Evolutionary conservation across 1,140 invertebrate genomes (phyloP).

Genomic region (Mesaphorura yosii): DNA sequence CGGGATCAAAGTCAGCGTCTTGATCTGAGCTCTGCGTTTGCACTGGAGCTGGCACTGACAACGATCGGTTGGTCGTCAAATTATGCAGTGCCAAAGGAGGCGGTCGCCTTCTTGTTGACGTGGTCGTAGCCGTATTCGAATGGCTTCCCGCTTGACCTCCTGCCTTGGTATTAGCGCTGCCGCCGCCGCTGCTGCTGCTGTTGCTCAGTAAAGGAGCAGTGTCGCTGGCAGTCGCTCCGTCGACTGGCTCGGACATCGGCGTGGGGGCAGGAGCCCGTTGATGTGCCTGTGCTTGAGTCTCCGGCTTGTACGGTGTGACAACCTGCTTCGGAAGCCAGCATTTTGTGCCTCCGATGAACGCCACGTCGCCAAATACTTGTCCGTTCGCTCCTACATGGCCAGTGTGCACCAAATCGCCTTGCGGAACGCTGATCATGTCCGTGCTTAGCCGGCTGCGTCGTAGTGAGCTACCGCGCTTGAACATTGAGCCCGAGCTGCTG

Average conservation of each 20-base stretch:
- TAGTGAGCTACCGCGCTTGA: slow-evolving; percentile 38
- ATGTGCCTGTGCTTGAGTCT: too few species aligned
- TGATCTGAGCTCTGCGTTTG: slow-evolving; percentile 4
- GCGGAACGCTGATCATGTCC: slow-evolving; percentile 95
- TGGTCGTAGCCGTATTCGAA: too few species aligned
- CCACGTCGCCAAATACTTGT: slow-evolving; percentile 89
- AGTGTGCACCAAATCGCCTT: slow-evolving; percentile 93
- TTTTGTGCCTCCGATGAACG: slow-evolving; percentile 58
- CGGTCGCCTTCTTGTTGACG: too few species aligned
- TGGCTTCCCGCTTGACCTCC: too few species aligned
- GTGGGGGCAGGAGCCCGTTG: neutral
- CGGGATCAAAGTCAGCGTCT: slow-evolving; percentile 31
- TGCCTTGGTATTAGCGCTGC: too few species aligned
- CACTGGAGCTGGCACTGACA: too few species aligned
- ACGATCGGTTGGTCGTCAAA: too few species aligned
- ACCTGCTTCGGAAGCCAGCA: slow-evolving; percentile 60
- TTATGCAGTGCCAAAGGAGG: too few species aligned
- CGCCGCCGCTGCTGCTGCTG: too few species aligned
- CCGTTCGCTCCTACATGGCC: slow-evolving; percentile 94
- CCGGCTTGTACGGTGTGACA: slow-evolving; percentile 71
- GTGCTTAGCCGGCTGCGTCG: neutral
- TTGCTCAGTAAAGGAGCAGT: too few species aligned
- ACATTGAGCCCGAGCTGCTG: slow-evolving; percentile 37
- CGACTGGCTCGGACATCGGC: neutral
- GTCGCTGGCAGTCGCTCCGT: too few species aligned